Base-by-base conservation (phyloP, 1,140 invertebrate genomes). In the Cataglyphis hispanica region DNA sequence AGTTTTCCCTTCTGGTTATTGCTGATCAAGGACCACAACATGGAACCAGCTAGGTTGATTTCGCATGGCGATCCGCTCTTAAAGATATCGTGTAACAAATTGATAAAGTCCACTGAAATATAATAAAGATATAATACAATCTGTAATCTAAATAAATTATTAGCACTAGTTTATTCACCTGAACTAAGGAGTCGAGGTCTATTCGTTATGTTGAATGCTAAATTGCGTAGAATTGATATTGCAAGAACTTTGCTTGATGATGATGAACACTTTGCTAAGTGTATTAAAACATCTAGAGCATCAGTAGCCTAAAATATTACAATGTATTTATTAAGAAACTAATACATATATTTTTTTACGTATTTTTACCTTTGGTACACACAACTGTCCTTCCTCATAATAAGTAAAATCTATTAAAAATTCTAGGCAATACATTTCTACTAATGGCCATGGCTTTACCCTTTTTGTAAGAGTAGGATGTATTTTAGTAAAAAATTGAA, bases 1-100 rank as follows among this genome's bases (percentile, higher is more conserved):
- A 94, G 85, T 84, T 95, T 95, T 63, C 91, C 94, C 72, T 95
- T 95, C 40, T 95, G 94, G 86, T 94, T 95, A 56, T 95, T 95
- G 25, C 89, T 89, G 8, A 95, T 84, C 22, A 95, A 58, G 0
- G 94, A 92, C 94, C 94, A 94, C 1, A 95, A 53, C 67, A 92
- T 93, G 1, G 92, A 92, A 5, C 92, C 92, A 0, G 86, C 93
- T 34, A 94, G 81, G 61, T 87, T 92, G 10, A 94, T 93, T 64
- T 95, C 94, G 2, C 66, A 86, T 0, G 91, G 11, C 0, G 90
- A 90, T 34, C 92, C 93, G 69, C 86, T 91, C 74, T 93, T 93
- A 11, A 95, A 90, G 31, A 90, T 90, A 2, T 90, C 74, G 13
- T 92, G 89, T 0, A 95, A 40, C 2, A 95, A 64, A 70, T 94